Conservation (phyloP, 2,888 invertebrate species). For the Cantharis flavilabris region DNA sequence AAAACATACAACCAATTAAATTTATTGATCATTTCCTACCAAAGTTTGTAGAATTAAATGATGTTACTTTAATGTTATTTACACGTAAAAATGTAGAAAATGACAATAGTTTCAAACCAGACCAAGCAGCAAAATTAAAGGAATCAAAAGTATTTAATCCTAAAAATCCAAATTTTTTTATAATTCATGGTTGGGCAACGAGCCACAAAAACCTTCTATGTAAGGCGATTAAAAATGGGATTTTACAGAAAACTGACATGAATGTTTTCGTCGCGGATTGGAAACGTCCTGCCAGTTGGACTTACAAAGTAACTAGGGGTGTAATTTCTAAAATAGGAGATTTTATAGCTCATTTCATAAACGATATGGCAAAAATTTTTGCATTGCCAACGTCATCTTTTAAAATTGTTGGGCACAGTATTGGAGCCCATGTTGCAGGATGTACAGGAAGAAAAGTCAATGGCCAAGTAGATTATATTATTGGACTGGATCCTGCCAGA, state of each 20-base stretch:
- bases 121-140: slow-evolving; percentile 18
- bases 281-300: slow-evolving; percentile 36
- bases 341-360: slow-evolving; percentile 40
- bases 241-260: slow-evolving; percentile 37
- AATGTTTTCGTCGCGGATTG: slow-evolving; percentile 50
- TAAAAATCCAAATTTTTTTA: slow-evolving; percentile 39
- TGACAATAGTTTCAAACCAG: slow-evolving; percentile 19
- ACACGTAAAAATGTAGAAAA: slow-evolving; percentile 33
- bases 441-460: slow-evolving; percentile 38
- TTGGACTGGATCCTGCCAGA: slow-evolving; percentile 50
- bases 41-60: slow-evolving; percentile 1
- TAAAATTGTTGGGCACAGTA: slow-evolving; percentile 41
- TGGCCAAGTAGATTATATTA: slow-evolving; percentile 41
- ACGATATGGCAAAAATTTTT: slow-evolving; percentile 33
- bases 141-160: slow-evolving; percentile 35
- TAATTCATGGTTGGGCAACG: slow-evolving; percentile 49
- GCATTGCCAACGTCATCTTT: slow-evolving; percentile 34
- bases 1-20: background rate
- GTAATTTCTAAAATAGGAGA: slow-evolving; percentile 24
- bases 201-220: slow-evolving; percentile 39
- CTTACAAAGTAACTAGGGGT: slow-evolving; percentile 35
- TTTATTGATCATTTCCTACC: background rate
- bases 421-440: slow-evolving; percentile 49
- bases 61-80: slow-evolving; percentile 38
- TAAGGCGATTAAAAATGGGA: slow-evolving; percentile 33